A percentile compares a stretch with the other conserved stretches of the same genome.
Conservation (phyloP, 2,888 invertebrate genomes). For the Dryobotodes eremita region DNA sequence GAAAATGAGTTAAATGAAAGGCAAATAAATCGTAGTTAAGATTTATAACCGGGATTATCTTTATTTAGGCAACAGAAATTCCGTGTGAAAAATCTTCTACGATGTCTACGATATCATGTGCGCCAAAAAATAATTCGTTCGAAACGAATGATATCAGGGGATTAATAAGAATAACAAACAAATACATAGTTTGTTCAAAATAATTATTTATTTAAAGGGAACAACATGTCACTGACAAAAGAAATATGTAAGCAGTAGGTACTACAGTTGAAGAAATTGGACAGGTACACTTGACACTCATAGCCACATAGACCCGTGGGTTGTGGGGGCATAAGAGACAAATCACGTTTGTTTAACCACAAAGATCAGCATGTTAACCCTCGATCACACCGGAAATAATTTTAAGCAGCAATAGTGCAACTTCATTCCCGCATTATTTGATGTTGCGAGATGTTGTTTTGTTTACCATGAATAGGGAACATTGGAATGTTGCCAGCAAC, state of each 20-base stretch:
- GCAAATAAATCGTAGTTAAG: no score
- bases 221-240: neutral
- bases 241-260: neutral
- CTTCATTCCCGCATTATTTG: neutral
- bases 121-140: no score
- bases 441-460: neutral
- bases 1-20: no score
- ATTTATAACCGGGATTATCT: no score
- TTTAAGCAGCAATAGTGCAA: no score
- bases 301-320: neutral
- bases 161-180: neutral
- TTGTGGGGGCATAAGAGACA: neutral
- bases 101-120: no score
- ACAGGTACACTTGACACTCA: neutral
- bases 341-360: neutral
- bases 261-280: neutral
- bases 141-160: neutral
- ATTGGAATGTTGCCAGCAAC: neutral
- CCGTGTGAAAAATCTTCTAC: no score
- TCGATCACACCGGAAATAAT: neutral
- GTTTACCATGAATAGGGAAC: neutral
- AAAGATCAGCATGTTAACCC: neutral
- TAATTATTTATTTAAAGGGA: constrained; percentile 5
- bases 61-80: no score
- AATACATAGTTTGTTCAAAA: neutral